These are phyloP conservation scores for Gallinago stenura DNA, from an alignment of 2,797 vertebrate genomes.

Conservation along the genomic window DNA sequence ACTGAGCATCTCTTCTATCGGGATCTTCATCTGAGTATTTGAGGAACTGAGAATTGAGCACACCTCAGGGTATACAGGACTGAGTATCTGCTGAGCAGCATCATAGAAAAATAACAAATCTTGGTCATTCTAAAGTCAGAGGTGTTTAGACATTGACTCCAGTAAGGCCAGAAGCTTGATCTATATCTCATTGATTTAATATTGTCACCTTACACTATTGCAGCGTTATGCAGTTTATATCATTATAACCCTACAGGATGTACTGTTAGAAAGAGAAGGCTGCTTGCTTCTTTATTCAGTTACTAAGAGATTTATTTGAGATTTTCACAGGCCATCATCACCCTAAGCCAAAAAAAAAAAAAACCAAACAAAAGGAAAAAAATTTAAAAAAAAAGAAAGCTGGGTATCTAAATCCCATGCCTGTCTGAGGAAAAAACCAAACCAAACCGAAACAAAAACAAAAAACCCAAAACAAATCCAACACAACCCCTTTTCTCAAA, in stretches of 20 bases:
- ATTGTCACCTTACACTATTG: neutral
- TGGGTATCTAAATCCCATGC: neutral
- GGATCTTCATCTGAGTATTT: neutral
- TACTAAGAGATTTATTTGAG: neutral
- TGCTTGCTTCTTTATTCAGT: neutral
- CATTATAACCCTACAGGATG: neutral
- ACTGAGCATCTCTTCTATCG: neutral
- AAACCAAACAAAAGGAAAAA: neutral
- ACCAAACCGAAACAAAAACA: too few species aligned
- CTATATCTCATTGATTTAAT: neutral
- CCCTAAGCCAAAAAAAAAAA: neutral
- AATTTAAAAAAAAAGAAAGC: neutral
- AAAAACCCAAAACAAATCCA: neutral
- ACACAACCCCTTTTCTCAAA: rapidly evolving
- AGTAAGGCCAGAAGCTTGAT: neutral
- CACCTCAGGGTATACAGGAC: rapidly evolving
- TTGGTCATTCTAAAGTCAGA: neutral
- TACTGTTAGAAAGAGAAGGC: neutral
- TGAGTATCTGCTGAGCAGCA: neutral
- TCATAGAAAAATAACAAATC: neutral
- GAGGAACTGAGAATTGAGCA: neutral
- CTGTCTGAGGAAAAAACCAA: neutral
- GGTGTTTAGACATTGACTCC: neutral
- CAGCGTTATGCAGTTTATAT: neutral
- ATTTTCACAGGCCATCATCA: neutral